phyloP scores from a whole-genome alignment of 2,797 vertebrate genomes.

The Gymnoscopelus braueri region DNA sequence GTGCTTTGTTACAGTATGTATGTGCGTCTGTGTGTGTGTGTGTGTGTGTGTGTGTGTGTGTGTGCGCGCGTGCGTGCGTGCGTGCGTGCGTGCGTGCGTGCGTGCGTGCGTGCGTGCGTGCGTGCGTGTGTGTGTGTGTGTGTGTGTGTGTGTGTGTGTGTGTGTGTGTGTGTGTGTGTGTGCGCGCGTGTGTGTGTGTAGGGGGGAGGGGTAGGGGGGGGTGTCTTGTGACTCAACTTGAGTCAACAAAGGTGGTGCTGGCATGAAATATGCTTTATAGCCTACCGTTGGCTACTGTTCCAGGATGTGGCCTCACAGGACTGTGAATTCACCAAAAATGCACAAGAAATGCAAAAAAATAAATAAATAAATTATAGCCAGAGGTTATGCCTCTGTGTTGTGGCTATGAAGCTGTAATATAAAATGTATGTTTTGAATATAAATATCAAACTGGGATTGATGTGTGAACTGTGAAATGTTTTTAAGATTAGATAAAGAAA shows the following conservation, averaged over 20 bases:
- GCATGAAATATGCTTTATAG: constrained; percentile 38
- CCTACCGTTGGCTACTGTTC: constrained; percentile 22
- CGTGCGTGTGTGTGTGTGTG: not conserved
- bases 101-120: not conserved
- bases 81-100: not conserved
- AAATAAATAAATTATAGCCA: too few relatives aligned
- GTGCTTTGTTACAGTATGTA: too few relatives aligned
- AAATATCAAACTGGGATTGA: too few relatives aligned
- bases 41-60: constrained; percentile 2
- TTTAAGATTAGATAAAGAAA: too few relatives aligned
- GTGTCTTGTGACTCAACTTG: constrained; percentile 74
- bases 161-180: constrained; percentile 10
- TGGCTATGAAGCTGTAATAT: too few relatives aligned
- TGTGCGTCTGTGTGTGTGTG: not conserved
- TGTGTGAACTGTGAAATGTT: too few relatives aligned
- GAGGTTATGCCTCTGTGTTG: not conserved
- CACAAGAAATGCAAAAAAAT: too few relatives aligned
- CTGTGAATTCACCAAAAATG: too few relatives aligned
- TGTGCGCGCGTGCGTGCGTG: not conserved
- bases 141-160: constrained; percentile 13
- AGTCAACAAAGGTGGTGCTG: constrained; percentile 78
- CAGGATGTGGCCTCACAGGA: constrained; percentile 41
- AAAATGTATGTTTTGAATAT: too few relatives aligned
- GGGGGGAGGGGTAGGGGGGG: constrained; percentile 54
- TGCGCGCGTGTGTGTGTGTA: not conserved